Percentiles rank a stretch among this genome's conserved stretches.
Conservation (phyloP, 2,888 invertebrate species). For the Parelbella ahira region DNA sequence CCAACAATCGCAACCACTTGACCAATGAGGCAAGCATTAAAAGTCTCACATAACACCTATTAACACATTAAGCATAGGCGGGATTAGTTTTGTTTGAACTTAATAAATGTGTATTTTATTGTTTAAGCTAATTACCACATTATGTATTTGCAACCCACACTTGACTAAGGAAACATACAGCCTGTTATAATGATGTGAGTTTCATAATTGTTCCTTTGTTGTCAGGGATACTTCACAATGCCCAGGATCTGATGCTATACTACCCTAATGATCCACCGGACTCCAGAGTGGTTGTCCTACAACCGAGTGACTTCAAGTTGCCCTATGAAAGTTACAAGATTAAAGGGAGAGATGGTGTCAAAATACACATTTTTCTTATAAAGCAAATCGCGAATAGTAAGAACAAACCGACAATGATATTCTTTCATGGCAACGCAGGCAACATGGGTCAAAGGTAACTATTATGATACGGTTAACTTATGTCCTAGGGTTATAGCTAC, state of each 20-base stretch:
- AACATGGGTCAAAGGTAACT: slow-evolving; percentile 94
- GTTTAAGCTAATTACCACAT: no score
- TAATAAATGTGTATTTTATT: no score
- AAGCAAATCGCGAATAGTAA: slow-evolving; percentile 85
- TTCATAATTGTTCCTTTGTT: slow-evolving; percentile 3
- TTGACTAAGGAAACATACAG: no score
- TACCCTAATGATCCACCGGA: slow-evolving; percentile 95
- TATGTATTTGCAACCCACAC: no score
- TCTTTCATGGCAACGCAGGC: slow-evolving; percentile 98
- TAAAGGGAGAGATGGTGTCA: slow-evolving; percentile 85
- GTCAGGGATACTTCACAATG: slow-evolving; percentile 89
- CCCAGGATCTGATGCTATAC: slow-evolving; percentile 92
- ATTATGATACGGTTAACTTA: no score
- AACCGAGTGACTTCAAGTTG: slow-evolving; percentile 91
- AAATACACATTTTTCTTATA: slow-evolving; percentile 90
- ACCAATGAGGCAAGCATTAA: no score
- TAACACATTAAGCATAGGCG: no score
- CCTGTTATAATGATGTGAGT: no score
- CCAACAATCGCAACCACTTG: no score
- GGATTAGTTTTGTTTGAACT: no score
- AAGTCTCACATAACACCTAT: no score
- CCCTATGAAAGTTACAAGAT: slow-evolving; percentile 91
- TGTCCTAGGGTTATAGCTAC: no score
- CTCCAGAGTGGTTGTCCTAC: slow-evolving; percentile 92
- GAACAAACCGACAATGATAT: slow-evolving; percentile 90